phyloP scores from a whole-genome alignment of 2,113 vertebrate genomes.

The Gallinago jamesoni region DNA sequence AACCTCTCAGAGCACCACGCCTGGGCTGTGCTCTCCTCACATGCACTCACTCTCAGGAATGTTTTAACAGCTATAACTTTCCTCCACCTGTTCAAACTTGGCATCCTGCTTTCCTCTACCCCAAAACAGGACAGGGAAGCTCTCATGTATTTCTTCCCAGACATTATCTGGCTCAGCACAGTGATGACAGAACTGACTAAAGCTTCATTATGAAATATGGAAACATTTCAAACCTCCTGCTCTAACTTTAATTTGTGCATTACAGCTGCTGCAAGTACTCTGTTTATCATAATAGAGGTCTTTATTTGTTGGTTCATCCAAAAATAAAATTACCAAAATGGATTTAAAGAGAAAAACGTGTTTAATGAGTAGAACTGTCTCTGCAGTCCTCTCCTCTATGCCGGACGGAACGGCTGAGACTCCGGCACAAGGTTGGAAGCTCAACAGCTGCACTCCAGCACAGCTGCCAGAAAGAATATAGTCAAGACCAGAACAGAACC shows the following conservation, averaged over 20 bases:
- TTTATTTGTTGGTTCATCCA: slow-evolving; percentile 53
- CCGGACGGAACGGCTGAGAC: slow-evolving; percentile 35
- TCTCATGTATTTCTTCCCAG: neutral
- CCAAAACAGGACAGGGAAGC: slow-evolving; percentile 3
- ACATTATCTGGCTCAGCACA: neutral
- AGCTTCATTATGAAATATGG: slow-evolving; percentile 49
- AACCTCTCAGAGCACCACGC: neutral
- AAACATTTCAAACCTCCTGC: slow-evolving; percentile 58
- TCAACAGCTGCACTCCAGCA: slow-evolving; percentile 45
- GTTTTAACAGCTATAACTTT: neutral
- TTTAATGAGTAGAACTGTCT: slow-evolving; percentile 58
- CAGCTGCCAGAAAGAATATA: slow-evolving; percentile 68
- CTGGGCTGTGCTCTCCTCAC: neutral
- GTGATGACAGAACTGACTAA: slow-evolving; percentile 16
- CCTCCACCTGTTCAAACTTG: slow-evolving; percentile 30
- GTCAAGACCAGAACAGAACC: slow-evolving; percentile 26
- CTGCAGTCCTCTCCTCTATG: slow-evolving; percentile 16
- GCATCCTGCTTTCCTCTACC: neutral
- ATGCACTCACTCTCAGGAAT: neutral
- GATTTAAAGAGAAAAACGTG: slow-evolving; percentile 55
- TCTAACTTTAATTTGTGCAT: slow-evolving; percentile 48
- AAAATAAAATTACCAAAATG: slow-evolving; percentile 48
- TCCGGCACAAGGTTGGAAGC: slow-evolving; percentile 51
- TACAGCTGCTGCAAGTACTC: slow-evolving; percentile 45
- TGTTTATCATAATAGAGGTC: slow-evolving; percentile 55